Base-by-base conservation (phyloP, 2,797 vertebrate genomes). In the Lindbergichthys nudifrons region DNA sequence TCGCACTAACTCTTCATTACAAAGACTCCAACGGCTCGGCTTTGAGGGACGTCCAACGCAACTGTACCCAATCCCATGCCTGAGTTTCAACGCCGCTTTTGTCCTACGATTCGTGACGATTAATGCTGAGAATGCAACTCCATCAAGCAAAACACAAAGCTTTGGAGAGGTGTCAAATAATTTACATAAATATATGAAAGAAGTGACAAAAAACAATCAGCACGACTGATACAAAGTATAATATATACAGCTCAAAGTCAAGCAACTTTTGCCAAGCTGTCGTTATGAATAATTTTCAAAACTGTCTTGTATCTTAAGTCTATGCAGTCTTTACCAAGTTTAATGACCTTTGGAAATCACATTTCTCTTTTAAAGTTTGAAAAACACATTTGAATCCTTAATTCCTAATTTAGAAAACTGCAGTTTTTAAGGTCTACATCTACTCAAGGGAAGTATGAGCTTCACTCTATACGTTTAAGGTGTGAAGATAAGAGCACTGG, bases 11-110 rank as follows among this genome's bases (percentile, higher is more conserved):
- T 87, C 85, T 88, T 89, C 74, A 73, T 92, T 87, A 89, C 89
- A 90, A 92, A 90, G 89, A 51, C 10, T 74, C 68, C 70, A 0
- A 12, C 65, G 2, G 65, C 77, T 65, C n/a, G 0, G 41, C 89
- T 93, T 91, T 93, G 91, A 93, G 89, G 65, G 59, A 39, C 18
- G 46, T 85, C 92, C 90, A 92, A 78, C 23, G 26, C 67, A 68
- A 60, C 75, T 46, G 80, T 66, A 70, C 70, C 48, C 5, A 42
- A 69, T 75, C 78, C 70, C 60, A 16, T 30, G 48, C 69, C 85
- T 65, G 78, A 90, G 76, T 88, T 91, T 86, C 56, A 9, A 59
- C 19, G 45, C 50, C 67, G 83, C 75, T 88, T 89, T 86, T 82
- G 77, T 85, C 81, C 56, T 50, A 64, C 80, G 77, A 89, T 72